Conservation (phyloP, 2,888 invertebrate species). For the Biston betularia region DNA sequence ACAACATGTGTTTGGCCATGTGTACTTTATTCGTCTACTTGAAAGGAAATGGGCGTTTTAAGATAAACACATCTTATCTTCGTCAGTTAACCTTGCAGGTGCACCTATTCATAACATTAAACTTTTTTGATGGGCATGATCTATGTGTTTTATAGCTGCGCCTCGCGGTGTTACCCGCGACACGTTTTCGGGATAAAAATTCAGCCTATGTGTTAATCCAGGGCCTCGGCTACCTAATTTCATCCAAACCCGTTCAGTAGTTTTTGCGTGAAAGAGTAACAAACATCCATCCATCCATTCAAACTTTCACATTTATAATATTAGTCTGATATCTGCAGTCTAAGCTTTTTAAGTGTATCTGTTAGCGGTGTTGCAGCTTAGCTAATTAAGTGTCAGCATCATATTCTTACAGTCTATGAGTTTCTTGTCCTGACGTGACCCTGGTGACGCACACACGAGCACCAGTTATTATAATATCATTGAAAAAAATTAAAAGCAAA, state of each 20-base stretch:
- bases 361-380: neutral
- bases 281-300: no score
- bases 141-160: neutral
- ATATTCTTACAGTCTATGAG: constrained; percentile 39
- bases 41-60: constrained; percentile 56
- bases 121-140: constrained; percentile 18
- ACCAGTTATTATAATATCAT: constrained; percentile 28
- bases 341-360: neutral
- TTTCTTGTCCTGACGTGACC: constrained; percentile 46
- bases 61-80: constrained; percentile 54
- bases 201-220: no score
- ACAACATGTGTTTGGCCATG: constrained; percentile 71
- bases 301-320: no score
- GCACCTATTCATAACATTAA: constrained; percentile 37
- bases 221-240: no score
- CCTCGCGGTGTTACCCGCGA: no score
- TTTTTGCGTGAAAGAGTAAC: no score
- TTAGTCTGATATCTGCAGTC: neutral
- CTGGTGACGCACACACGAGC: constrained; percentile 32
- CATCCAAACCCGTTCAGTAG: no score
- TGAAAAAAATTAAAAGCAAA: constrained; percentile 30
- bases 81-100: constrained; percentile 34
- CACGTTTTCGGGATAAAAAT: no score
- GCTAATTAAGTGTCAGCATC: constrained; percentile 9
- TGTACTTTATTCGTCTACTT: constrained; percentile 72